These are phyloP conservation scores for Lophius americanus DNA, from an alignment of 2,797 vertebrate genomes.

Conservation along the genomic window DNA sequence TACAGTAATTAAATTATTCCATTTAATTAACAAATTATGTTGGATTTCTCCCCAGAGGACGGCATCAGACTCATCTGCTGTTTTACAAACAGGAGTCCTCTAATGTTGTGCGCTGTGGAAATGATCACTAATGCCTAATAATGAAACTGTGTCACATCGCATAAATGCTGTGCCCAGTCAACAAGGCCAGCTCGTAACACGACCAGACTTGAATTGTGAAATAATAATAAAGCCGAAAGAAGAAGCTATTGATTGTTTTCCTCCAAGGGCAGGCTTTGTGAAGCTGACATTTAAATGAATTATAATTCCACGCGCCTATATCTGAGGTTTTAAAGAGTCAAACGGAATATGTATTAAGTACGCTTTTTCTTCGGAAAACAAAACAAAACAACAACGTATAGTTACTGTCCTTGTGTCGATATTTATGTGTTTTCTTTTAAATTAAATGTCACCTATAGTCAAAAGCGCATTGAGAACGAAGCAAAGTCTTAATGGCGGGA, in stretches of 20 bases:
- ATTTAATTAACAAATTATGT: conserved; percentile 89
- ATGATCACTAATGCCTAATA: conserved; percentile 75
- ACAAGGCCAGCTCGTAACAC: conserved; percentile 64
- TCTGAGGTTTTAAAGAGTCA: conserved; percentile 47
- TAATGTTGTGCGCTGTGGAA: conserved; percentile 77
- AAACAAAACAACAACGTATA: too few species aligned
- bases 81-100: conserved; percentile 83
- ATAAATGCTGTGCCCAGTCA: conserved; percentile 71
- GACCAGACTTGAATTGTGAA: conserved; percentile 61
- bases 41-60: conserved; percentile 84
- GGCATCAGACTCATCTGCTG: conserved; percentile 83
- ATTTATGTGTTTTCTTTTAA: conserved; percentile 9
- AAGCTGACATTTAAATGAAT: conserved; percentile 65
- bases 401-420: conserved; percentile 2
- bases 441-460: neutral
- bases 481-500: conserved; percentile 3
- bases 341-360: conserved; percentile 34
- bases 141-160: conserved; percentile 80
- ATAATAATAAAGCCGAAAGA: conserved; percentile 64
- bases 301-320: conserved; percentile 55
- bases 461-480: conserved; percentile 16
- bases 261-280: conserved; percentile 68
- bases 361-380: neutral
- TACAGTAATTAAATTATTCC: conserved; percentile 89
- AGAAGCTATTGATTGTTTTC: conserved; percentile 69